phyloP scores from a whole-genome alignment of 2,888 invertebrate species.

The Lepidochrysops patricia region DNA sequence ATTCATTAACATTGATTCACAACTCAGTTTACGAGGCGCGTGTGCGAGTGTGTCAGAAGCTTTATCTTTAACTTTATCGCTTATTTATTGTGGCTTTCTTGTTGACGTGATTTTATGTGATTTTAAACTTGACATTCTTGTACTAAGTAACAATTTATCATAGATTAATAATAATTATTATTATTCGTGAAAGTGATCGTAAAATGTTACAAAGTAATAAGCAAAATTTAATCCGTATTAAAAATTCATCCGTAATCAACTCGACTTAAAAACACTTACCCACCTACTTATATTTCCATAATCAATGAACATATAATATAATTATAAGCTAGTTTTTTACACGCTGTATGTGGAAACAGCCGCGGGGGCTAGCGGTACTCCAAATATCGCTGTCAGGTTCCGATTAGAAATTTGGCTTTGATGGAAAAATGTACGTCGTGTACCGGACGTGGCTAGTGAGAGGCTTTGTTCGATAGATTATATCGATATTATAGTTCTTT shows the following conservation, averaged over 20 bases:
- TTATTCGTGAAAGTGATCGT: too few species aligned
- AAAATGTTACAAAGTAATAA: too few species aligned
- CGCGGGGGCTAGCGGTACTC: constrained; percentile 58
- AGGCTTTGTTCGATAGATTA: not conserved
- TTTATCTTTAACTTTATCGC: constrained; percentile 5
- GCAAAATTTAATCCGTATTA: too few species aligned
- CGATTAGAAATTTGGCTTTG: constrained; percentile 56
- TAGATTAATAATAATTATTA: too few species aligned
- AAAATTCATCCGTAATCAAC: not conserved
- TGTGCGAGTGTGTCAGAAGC: constrained; percentile 5
- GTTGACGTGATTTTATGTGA: not conserved
- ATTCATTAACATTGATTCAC: constrained; percentile 12
- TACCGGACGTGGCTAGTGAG: constrained; percentile 10
- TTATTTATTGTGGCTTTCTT: not conserved
- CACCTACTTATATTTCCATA: not conserved
- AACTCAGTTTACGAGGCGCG: constrained; percentile 8
- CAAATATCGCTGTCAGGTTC: constrained; percentile 51
- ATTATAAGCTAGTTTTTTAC: constrained; percentile 16
- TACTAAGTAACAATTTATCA: too few species aligned
- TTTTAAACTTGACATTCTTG: too few species aligned
- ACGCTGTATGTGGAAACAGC: constrained; percentile 24
- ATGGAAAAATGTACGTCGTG: constrained; percentile 47
- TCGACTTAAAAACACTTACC: not conserved
- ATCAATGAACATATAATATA: not conserved
- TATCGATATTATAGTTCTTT: not conserved